A percentile compares a stretch with the other conserved stretches of the same genome.
Conservation (phyloP, 2,113 vertebrate species). For the Neolamprologus longior region DNA sequence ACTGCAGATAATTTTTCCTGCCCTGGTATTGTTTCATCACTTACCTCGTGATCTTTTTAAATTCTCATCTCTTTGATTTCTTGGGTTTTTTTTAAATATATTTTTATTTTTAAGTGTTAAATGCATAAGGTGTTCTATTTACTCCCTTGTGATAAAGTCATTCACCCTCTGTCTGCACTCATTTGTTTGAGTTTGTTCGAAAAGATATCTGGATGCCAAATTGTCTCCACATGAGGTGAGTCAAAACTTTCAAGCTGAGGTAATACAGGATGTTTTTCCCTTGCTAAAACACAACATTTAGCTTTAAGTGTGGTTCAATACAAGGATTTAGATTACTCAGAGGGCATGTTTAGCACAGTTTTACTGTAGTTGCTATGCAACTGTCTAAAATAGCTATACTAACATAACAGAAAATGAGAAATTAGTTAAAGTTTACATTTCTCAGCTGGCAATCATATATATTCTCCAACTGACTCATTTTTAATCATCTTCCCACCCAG, state of each 20-base stretch:
- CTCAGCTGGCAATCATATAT: neutral
- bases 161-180: neutral
- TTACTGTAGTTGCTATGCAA: neutral
- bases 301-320: neutral
- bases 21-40: conserved; percentile 17
- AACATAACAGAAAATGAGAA: neutral
- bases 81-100: rapidly evolving
- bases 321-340: neutral
- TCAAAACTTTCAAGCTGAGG: neutral
- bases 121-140: neutral
- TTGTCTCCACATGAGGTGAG: neutral
- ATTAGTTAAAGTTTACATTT: neutral
- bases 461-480: neutral
- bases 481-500: neutral
- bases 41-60: conserved; percentile 16
- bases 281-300: neutral
- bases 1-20: conserved; percentile 16
- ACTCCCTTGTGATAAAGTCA: neutral
- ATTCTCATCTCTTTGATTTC: conserved; percentile 1
- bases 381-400: neutral
- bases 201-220: neutral
- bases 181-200: neutral
- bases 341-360: neutral
- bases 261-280: neutral
- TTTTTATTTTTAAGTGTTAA: neutral